Evolutionary conservation across 2,113 vertebrate species (phyloP), one percentile per base, ranked within the genome.

Genomic region (Caretta caretta): DNA sequence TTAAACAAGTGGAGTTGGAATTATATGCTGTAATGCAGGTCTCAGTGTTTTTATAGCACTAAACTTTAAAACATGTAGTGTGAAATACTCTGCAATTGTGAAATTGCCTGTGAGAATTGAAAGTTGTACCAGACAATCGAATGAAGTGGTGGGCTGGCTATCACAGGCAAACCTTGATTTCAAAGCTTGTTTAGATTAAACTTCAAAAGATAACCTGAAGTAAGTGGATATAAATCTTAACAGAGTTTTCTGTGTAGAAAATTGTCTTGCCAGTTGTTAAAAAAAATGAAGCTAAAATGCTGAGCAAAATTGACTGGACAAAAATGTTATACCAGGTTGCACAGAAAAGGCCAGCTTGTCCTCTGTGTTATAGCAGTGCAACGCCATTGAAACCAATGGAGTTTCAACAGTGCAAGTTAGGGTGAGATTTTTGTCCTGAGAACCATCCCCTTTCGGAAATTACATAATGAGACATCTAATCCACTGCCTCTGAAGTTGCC

Each of bases 101-200:
- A 97, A 97, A 98, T 97, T 97, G 93, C 95, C 84, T 94, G 11
- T 93, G 95, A 96, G 96, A 96, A 97, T 94, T 97, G 93, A 59
- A 97, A 94, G 88, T 95, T 97, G 62, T 92, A 19, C 88, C 48
- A 85, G 96, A 92, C 91, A 97, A 75, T 97, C 72, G 10, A 92
- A 95, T 10, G 56, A 95, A 96, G 96, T 97, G 95, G 87, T 95
- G 91, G 95, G 48, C 97, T 97, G 92, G 84, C 92, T 95, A 83
- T 82, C 57, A 90, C 69, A 86, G 86, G 94, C 93, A 84, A 96
- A 97, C 93, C 94, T 94, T 91, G 94, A 88, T 96, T 97, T 92
- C 94, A 88, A 54, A 97, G 85, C 84, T 96, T 96, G 48, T 96
- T 94, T 91, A 78, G 89, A 69, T 90, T 88, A 86, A 92, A 83